phyloP scores from a whole-genome alignment of 1,140 invertebrate species.

The Helicoverpa armigera region DNA sequence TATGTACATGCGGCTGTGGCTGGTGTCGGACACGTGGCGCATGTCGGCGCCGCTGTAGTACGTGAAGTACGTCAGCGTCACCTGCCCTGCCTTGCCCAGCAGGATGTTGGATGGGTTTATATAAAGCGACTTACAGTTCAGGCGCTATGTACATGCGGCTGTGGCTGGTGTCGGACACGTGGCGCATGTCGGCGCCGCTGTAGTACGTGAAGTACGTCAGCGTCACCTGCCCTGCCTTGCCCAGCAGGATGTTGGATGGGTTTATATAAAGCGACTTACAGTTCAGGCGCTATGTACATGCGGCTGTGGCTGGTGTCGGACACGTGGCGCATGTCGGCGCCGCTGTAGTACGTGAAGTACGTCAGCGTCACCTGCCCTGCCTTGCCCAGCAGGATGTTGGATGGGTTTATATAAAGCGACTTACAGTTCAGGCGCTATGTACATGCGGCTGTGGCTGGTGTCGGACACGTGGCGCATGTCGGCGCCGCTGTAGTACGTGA shows the following conservation, averaged over 20 bases:
- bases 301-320: constrained; percentile 53
- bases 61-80: constrained; percentile 89
- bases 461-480: constrained; percentile 52
- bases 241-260: constrained; percentile 91
- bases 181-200: constrained; percentile 57
- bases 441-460: constrained; percentile 75
- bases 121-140: constrained; percentile 78
- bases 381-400: constrained; percentile 91
- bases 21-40: constrained; percentile 22
- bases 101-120: constrained; percentile 91
- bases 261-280: constrained; percentile 78
- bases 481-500: constrained; percentile 61
- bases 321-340: constrained; percentile 53
- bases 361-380: constrained; percentile 90
- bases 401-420: constrained; percentile 85
- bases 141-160: constrained; percentile 89
- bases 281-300: constrained; percentile 90
- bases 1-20: constrained; percentile 84
- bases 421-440: constrained; percentile 90
- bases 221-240: constrained; percentile 89
- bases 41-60: constrained; percentile 62
- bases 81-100: constrained; percentile 89
- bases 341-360: constrained; percentile 84
- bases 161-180: not conserved
- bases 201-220: constrained; percentile 88